Conservation (phyloP, 35 echinoderm and acorn worm species). For the Acanthaster planci region DNA sequence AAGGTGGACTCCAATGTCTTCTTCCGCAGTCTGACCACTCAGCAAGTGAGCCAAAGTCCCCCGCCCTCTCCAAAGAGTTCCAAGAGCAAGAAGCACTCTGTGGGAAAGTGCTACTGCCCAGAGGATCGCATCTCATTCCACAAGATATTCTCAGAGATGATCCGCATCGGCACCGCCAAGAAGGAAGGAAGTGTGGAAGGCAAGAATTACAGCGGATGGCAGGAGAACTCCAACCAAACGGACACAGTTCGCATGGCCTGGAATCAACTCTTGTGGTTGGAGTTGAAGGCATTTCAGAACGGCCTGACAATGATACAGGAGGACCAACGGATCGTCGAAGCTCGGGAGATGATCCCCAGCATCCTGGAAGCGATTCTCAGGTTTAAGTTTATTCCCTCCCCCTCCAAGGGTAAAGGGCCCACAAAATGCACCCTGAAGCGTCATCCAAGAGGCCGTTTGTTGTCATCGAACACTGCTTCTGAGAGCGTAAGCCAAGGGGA, state of each 20-base stretch:
- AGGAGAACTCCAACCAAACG: slow-evolving; percentile 46
- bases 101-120: slow-evolving; percentile 44
- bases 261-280: slow-evolving; percentile 86
- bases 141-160: slow-evolving; percentile 83
- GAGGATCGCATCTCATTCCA: slow-evolving; percentile 78
- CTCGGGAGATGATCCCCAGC: slow-evolving; percentile 41
- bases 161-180: slow-evolving; percentile 77
- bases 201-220: slow-evolving; percentile 1
- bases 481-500: not conserved
- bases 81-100: slow-evolving; percentile 48
- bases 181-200: slow-evolving; percentile 43
- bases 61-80: slow-evolving; percentile 32
- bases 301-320: slow-evolving; percentile 64
- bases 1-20: slow-evolving; percentile 55
- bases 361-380: slow-evolving; percentile 65
- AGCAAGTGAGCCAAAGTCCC: slow-evolving; percentile 47
- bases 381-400: slow-evolving; percentile 57
- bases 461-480: not conserved
- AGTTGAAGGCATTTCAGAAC: slow-evolving; percentile 76
- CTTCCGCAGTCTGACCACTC: slow-evolving; percentile 62
- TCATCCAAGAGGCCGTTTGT: not conserved
- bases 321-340: slow-evolving; percentile 51
- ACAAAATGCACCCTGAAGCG: not conserved
- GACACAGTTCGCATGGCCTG: slow-evolving; percentile 68
- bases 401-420: not conserved